Percentiles rank a stretch among this genome's conserved stretches.
These are phyloP conservation scores for Etheostoma spectabile DNA, from an alignment of 2,113 vertebrate species.

Conservation along the genomic window DNA sequence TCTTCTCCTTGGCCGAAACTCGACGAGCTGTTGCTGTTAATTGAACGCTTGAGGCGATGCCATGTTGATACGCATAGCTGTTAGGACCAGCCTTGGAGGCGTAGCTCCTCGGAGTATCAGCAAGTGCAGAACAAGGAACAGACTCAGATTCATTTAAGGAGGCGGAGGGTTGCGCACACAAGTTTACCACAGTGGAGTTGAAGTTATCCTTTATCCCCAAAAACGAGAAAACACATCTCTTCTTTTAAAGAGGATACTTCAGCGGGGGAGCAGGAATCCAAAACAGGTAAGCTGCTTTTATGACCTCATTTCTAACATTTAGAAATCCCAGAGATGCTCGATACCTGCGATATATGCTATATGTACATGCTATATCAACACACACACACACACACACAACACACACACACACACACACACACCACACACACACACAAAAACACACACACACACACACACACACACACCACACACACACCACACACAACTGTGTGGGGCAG, in stretches of 20 bases:
- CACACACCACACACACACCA: too few species aligned
- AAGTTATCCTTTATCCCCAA: conserved; percentile 11
- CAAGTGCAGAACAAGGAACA: conserved; percentile 68
- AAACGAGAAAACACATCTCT: background rate
- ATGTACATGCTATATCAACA: background rate
- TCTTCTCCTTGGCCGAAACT: conserved; percentile 41
- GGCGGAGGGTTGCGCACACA: conserved; percentile 24
- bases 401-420: too few species aligned
- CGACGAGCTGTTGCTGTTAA: background rate
- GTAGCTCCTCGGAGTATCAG: conserved; percentile 63
- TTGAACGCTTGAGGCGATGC: conserved; percentile 40
- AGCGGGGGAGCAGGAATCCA: background rate
- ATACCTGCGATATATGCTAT: background rate
- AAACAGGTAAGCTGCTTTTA: conserved; percentile 47
- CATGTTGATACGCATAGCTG: conserved; percentile 38
- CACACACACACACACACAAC: too few species aligned
- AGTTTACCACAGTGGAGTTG: conserved; percentile 3
- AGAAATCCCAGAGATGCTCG: background rate
- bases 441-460: too few species aligned
- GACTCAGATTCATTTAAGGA: conserved; percentile 39
- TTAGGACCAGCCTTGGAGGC: conserved; percentile 71
- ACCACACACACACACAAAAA: too few species aligned
- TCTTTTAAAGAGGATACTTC: background rate
- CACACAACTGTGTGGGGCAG: too few species aligned
- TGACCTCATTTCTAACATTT: background rate